Evolutionary conservation across 2,888 invertebrate species (phyloP).

Genomic region (Aphidius colemani): DNA sequence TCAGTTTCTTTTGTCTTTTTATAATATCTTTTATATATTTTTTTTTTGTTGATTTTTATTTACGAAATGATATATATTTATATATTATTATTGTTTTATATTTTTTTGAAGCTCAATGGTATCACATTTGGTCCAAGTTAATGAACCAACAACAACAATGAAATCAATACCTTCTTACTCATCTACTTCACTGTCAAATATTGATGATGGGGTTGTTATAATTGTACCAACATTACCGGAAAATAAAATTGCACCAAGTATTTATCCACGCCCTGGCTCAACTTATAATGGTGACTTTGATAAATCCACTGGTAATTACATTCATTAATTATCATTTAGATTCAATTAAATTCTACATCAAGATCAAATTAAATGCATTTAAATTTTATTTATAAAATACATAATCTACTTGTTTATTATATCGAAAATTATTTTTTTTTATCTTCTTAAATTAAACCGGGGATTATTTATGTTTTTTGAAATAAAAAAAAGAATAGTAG

Average conservation of each 20-base stretch:
- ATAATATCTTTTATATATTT: no score
- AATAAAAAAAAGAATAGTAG: no score
- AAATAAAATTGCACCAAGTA: slow-evolving; percentile 33
- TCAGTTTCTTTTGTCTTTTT: no score
- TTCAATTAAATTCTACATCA: no score
- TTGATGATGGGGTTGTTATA: slow-evolving; percentile 63
- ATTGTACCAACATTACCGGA: slow-evolving; percentile 62
- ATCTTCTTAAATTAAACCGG: no score
- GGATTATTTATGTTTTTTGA: no score
- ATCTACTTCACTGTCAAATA: slow-evolving; percentile 34
- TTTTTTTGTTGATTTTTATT: no score
- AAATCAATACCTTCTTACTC: slow-evolving; percentile 26
- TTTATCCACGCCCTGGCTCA: slow-evolving; percentile 36
- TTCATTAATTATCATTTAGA: neutral
- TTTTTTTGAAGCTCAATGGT: slow-evolving; percentile 44
- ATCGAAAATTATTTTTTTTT: neutral
- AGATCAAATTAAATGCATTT: no score
- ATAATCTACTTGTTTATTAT: no score
- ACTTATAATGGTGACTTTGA: slow-evolving; percentile 38
- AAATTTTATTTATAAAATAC: no score
- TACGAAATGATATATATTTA: neutral
- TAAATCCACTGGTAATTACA: slow-evolving; percentile 40
- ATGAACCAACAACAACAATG: slow-evolving; percentile 35
- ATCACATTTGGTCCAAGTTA: slow-evolving; percentile 47
- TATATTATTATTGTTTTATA: slow-evolving; percentile 2